Percentiles rank a stretch among this genome's conserved stretches.
Evolutionary conservation across 1,140 invertebrate species (phyloP).

Genomic region (Fopius arisanus): DNA sequence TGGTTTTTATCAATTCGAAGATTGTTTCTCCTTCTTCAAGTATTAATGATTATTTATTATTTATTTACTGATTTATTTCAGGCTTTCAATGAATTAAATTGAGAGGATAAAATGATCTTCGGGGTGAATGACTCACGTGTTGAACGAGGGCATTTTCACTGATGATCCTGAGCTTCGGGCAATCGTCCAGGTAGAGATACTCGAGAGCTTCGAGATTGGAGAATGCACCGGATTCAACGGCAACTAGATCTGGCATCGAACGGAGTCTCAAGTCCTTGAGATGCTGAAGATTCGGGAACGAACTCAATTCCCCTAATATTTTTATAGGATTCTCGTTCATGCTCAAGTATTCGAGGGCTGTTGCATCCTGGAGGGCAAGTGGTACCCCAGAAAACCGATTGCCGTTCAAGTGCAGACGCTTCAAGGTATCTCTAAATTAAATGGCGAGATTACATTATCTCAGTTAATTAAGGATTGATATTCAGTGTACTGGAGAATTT

Average conservation of each 20-base stretch:
- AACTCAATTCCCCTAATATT: constrained; percentile 57
- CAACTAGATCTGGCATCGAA: constrained; percentile 68
- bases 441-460: not conserved
- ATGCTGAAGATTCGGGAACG: constrained; percentile 69
- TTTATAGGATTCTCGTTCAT: constrained; percentile 76
- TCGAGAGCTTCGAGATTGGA: constrained; percentile 64
- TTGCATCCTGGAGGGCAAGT: constrained; percentile 67
- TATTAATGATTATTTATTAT: no score
- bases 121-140: constrained; percentile 37
- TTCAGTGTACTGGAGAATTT: no score
- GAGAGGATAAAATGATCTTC: not conserved
- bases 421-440: constrained; percentile 60
- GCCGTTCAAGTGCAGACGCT: constrained; percentile 72
- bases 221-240: constrained; percentile 67
- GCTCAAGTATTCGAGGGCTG: constrained; percentile 68
- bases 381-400: constrained; percentile 73
- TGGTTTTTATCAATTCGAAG: no score
- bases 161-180: constrained; percentile 67
- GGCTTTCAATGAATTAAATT: not conserved
- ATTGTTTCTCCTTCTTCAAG: not conserved
- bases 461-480: not conserved
- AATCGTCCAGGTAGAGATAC: constrained; percentile 67
- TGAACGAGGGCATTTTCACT: constrained; percentile 63
- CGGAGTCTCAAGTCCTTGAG: constrained; percentile 72
- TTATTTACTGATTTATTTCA: no score